Base-by-base conservation (phyloP, 2,888 invertebrate genomes). In the Drosophila algonquin region DNA sequence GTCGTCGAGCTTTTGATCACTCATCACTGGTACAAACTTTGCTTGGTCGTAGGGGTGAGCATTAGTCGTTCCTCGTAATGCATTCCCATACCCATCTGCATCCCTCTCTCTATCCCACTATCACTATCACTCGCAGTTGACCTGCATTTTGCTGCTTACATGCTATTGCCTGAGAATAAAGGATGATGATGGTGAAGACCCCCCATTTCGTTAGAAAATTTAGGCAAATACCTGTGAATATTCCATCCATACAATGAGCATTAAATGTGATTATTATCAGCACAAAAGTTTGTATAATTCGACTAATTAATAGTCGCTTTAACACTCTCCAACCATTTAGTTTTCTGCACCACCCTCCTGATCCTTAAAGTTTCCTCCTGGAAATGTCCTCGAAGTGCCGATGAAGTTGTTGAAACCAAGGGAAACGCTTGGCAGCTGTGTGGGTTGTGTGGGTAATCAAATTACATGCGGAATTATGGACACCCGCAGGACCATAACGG, bases 391-490 rank as follows among this genome's bases (percentile, higher is more conserved):
- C 32, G 45, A 47, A 75, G 48, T 53, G 63, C 51, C 60, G 58
- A 75, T 72, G 64, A 62, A 67, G 60, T 50, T 53, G 73, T 67
- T 68, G 70, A 81, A 76, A 44, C 44, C 51, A 47, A 44, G 35
- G 4, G 30, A 8, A 30, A 30, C 8, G 30, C 30, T 30, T 64
- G 63, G 24, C 63, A 56, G 53, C 64, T 58, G 30, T 80, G 62
- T 56, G 62, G 46, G 61, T 52, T 65, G 70, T 63, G 59, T 75
- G 77, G 72, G 71, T 65, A 79, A 83, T 85, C 80, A 80, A 86
- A 85, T 86, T 81, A 86, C 81, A 79, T 63, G 72, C 61, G 63
- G 71, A 73, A 80, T 82, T 85, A 84, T 82, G 86, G 82, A 77
- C 74, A 86, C 75, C 72, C 72, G 72, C 72, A 72, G 72, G 71